Evolutionary conservation across 1,140 invertebrate genomes (phyloP), one percentile per base, ranked within the genome.

Genomic region (Drosophila azteca): DNA sequence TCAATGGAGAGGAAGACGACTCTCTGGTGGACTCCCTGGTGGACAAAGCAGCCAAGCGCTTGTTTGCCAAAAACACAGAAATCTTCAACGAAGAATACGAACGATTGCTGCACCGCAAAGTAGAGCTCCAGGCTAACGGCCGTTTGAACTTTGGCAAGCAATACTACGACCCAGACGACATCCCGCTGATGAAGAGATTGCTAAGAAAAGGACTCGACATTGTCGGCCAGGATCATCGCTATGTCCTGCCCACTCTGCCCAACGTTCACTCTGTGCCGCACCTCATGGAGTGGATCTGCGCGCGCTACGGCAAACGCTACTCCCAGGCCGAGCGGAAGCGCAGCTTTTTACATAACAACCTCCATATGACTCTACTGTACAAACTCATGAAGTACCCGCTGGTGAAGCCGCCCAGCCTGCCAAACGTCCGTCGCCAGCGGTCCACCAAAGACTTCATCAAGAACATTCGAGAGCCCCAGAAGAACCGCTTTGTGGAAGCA

Each of bases 261-360:
- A 24, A 88, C 31, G 88, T 78, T 2, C 69, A 90, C 5, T n/a
- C 17, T 0, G 57, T 73, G 6, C 87, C 87, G 0, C 51, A 84
- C 9, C 73, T 90, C 3, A 46, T 70, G 9, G 77, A 90, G 20
- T 90, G 88, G 88, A 84, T 90, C 6, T 51, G 70, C 5, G 17
- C 44, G 3, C 77, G 88, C 0, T 90, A 88, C 50, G 83, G 83
- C 8, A 72, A 84, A 11, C 73, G 46, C 0, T 90, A 78, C 45
- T 71, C 72, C 0, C 24, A 49, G 4, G 13, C n/a, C 0, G 70
- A 90, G 2, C 48, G 52, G 6, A 11, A 29, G 6, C 41, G 29
- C 2, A 60, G 26, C 6, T 69, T 39, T 6, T 0, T 0, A 0
- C 20, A 31, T 0, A 35, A 58, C 31, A 58, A 11, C 2, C 13